phyloP scores from a whole-genome alignment of 2,888 invertebrate genomes.

The Anarsia innoxiella region DNA sequence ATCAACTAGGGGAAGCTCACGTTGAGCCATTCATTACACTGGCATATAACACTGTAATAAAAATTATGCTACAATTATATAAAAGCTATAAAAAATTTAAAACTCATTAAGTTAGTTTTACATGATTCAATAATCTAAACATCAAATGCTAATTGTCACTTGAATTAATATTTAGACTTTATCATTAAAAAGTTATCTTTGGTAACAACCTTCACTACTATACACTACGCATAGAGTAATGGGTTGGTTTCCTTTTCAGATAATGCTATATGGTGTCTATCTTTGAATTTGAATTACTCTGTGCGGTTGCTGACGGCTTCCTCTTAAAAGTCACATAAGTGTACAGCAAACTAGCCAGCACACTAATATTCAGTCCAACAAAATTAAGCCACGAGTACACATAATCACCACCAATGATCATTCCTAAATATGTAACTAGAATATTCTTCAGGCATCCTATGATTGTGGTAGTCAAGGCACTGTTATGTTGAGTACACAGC shows the following conservation, averaged over 20 bases:
- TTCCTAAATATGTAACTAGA: slow-evolving; percentile 96
- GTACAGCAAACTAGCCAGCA: slow-evolving; percentile 88
- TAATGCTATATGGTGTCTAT: slow-evolving; percentile 57
- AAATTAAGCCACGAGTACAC: slow-evolving; percentile 96
- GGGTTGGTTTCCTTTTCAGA: slow-evolving; percentile 30
- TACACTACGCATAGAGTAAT: slow-evolving; percentile 33
- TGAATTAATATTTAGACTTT: too few relatives aligned
- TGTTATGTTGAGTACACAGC: slow-evolving; percentile 96
- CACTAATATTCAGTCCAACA: slow-evolving; percentile 96
- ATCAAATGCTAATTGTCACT: too few relatives aligned
- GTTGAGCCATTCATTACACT: too few relatives aligned
- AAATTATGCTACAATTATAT: too few relatives aligned
- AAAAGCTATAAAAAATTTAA: too few relatives aligned
- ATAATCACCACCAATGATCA: slow-evolving; percentile 99
- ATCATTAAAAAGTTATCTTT: slow-evolving; percentile 42
- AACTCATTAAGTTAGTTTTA: too few relatives aligned
- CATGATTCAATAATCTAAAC: too few relatives aligned
- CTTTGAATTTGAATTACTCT: slow-evolving; percentile 42
- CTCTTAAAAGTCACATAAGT: slow-evolving; percentile 90
- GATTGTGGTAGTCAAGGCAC: slow-evolving; percentile 98
- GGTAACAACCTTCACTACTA: slow-evolving; percentile 43
- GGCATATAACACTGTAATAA: too few relatives aligned
- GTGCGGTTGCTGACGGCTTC: slow-evolving; percentile 55
- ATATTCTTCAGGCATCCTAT: slow-evolving; percentile 99
- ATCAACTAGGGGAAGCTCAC: too few relatives aligned